Percentiles rank a stretch among this genome's conserved stretches.
These are phyloP conservation scores for Eurystomus gularis DNA, from an alignment of 2,113 vertebrate species.

Conservation along the genomic window DNA sequence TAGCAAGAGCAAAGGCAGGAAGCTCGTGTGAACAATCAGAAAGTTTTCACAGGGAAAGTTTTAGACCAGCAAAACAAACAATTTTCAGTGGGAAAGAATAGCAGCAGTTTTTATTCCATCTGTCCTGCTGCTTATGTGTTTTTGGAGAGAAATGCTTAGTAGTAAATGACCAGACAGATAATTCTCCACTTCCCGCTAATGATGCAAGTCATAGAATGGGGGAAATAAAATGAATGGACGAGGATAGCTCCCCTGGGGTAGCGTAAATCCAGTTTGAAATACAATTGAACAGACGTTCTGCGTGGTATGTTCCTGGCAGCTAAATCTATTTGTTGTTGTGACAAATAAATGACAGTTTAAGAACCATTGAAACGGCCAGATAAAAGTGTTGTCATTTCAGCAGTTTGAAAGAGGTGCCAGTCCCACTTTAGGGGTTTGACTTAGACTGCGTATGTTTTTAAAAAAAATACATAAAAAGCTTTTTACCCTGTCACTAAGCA, in stretches of 20 bases:
- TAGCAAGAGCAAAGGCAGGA: background rate
- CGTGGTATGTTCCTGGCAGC: conserved; percentile 15
- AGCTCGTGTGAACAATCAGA: background rate
- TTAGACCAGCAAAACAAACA: background rate
- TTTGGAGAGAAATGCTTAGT: conserved; percentile 12
- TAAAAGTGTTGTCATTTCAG: conserved; percentile 50
- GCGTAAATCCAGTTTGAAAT: conserved; percentile 47
- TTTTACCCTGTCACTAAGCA: conserved; percentile 56
- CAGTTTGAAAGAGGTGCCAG: conserved; percentile 55
- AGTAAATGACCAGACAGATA: conserved; percentile 49
- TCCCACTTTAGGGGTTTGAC: conserved; percentile 46
- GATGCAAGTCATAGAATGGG: background rate
- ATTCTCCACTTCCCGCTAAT: conserved; percentile 18
- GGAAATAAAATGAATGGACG: conserved; percentile 50
- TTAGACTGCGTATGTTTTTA: background rate
- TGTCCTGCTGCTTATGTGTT: background rate
- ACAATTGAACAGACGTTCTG: conserved; percentile 28
- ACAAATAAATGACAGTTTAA: conserved; percentile 57
- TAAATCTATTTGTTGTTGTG: conserved; percentile 41
- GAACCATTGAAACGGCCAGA: conserved; percentile 53
- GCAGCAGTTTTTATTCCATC: conserved; percentile 3
- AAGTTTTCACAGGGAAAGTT: conserved; percentile 26
- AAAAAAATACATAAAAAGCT: conserved; percentile 15
- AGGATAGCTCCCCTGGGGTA: background rate
- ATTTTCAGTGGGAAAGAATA: background rate